A percentile compares a stretch with the other conserved stretches of the same genome.
phyloP scores from a whole-genome alignment of 2,888 invertebrate species.

The Xylota sylvarum region DNA sequence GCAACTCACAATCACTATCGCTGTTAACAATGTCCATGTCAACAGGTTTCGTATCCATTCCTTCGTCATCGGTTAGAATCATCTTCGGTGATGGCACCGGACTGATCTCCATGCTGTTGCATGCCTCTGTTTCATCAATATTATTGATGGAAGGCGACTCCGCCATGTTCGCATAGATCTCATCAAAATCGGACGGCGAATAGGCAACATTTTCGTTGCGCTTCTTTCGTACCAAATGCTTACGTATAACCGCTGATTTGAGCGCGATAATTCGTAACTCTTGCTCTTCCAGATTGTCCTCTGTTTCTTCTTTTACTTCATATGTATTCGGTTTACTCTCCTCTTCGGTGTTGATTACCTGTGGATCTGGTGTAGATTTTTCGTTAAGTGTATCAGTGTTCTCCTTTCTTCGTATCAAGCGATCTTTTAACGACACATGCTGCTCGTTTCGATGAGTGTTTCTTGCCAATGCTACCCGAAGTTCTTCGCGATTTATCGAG shows the following conservation, averaged over 20 bases:
- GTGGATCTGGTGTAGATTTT: slow-evolving; percentile 63
- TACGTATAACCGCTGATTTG: slow-evolving; percentile 83
- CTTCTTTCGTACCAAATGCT: slow-evolving; percentile 83
- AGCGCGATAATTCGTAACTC: slow-evolving; percentile 83
- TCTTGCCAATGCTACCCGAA: slow-evolving; percentile 81
- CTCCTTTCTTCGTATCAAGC: slow-evolving; percentile 58
- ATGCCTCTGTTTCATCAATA: slow-evolving; percentile 77
- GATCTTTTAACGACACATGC: slow-evolving; percentile 60
- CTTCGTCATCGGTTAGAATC: slow-evolving; percentile 75
- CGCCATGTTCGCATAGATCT: slow-evolving; percentile 78
- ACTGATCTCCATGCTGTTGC: slow-evolving; percentile 82
- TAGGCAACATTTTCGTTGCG: slow-evolving; percentile 83
- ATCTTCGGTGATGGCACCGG: slow-evolving; percentile 83
- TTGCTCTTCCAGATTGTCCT: slow-evolving; percentile 79
- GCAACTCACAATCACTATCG: slow-evolving; percentile 81
- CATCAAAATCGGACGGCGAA: slow-evolving; percentile 84
- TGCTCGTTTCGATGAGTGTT: slow-evolving; percentile 46
- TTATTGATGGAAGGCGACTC: slow-evolving; percentile 79
- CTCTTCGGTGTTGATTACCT: slow-evolving; percentile 2
- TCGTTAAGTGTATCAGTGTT: slow-evolving; percentile 53
- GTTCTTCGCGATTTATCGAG: slow-evolving; percentile 80
- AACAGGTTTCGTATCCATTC: slow-evolving; percentile 81
- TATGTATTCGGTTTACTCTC: slow-evolving; percentile 16
- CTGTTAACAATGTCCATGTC: slow-evolving; percentile 84
- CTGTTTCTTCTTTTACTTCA: slow-evolving; percentile 23